These are phyloP conservation scores for Porphyrio hochstetteri DNA, from an alignment of 2,113 vertebrate species.

Conservation along the genomic window DNA sequence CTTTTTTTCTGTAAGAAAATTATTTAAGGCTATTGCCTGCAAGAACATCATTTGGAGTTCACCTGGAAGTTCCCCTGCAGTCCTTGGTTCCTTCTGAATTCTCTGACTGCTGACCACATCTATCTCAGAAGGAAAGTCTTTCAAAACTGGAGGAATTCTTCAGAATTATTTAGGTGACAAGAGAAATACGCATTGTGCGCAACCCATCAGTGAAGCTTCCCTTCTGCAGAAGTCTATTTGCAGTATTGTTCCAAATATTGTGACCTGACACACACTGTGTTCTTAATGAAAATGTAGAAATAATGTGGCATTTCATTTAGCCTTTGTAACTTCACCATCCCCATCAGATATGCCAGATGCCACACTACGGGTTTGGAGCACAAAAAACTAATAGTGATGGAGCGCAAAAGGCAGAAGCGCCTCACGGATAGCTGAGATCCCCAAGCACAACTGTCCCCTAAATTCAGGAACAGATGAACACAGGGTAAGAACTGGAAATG, in stretches of 20 bases:
- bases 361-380: neutral
- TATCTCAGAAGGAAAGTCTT: neutral
- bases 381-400: fast-evolving
- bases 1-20: neutral
- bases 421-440: neutral
- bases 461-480: neutral
- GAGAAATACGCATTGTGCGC: neutral
- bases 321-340: neutral
- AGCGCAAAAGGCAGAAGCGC: neutral
- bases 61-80: neutral
- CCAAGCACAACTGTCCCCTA: neutral
- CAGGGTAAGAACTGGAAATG: neutral
- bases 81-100: neutral
- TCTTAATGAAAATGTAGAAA: neutral
- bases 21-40: neutral
- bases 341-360: neutral
- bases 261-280: neutral
- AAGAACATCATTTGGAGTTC: neutral
- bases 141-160: neutral
- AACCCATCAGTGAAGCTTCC: neutral
- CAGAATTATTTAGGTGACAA: neutral
- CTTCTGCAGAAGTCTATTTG: neutral
- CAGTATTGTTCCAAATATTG: neutral
- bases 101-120: neutral
- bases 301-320: neutral